Conservation (phyloP, 2,888 invertebrate species). For the Agonopterix heracliana region DNA sequence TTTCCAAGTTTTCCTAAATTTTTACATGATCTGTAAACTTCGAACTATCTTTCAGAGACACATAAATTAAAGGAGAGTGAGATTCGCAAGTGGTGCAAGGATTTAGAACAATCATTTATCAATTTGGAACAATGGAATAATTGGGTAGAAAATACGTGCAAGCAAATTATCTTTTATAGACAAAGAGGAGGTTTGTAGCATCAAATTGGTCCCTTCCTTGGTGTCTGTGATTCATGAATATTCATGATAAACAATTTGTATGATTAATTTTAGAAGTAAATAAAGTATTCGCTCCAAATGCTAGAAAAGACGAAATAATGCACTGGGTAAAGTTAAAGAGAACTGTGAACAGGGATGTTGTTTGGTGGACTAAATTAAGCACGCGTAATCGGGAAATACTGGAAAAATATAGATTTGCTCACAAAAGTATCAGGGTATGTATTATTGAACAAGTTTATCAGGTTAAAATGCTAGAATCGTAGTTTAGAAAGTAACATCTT, state of each 20-base stretch:
- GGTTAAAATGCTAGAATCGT: no score
- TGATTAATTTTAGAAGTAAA: constrained; percentile 13
- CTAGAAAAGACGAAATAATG: constrained; percentile 9
- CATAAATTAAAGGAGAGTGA: constrained; percentile 22
- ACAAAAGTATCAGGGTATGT: no score
- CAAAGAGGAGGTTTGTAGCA: no score
- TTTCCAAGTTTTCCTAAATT: neutral
- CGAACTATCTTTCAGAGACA: neutral
- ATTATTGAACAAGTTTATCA: no score
- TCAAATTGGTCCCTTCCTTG: no score
- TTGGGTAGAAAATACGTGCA: constrained; percentile 44
- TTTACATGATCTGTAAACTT: neutral
- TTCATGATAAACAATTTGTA: no score
- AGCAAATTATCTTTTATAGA: constrained; percentile 16
- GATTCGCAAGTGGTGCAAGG: constrained; percentile 41
- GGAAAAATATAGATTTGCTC: neutral
- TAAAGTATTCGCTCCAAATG: constrained; percentile 5
- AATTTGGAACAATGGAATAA: constrained; percentile 48
- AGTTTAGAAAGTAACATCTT: no score
- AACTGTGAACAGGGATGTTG: constrained; percentile 34
- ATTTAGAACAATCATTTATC: constrained; percentile 36
- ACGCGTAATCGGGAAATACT: constrained; percentile 17
- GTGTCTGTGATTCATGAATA: no score
- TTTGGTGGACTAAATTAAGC: constrained; percentile 38
- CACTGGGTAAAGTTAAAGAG: constrained; percentile 32